Evolutionary conservation across 1,140 invertebrate genomes (phyloP), one percentile per base, ranked within the genome.

Genomic region (Orussus abietinus): DNA sequence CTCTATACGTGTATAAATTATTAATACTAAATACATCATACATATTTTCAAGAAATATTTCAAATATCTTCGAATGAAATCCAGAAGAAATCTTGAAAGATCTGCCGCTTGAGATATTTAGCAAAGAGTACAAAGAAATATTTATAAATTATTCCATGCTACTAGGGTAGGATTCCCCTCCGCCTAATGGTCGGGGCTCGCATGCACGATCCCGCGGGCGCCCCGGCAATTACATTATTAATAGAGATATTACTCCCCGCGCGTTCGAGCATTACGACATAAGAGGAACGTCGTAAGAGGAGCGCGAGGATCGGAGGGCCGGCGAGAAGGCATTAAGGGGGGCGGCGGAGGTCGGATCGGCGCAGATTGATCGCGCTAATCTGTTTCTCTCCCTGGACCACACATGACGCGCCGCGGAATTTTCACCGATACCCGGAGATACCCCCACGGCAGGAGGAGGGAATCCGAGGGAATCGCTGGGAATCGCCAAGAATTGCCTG

Each of bases 151-250:
- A n/a, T n/a, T n/a, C n/a, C n/a, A n/a, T n/a, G n/a, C n/a, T n/a
- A n/a, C n/a, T n/a, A n/a, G n/a, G n/a, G n/a, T n/a, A n/a, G n/a
- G n/a, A n/a, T n/a, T n/a, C n/a, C n/a, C n/a, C n/a, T n/a, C n/a
- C n/a, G 22, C 47, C 44, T 62, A 62, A 62, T 62, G 55, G 51
- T 48, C 53, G 44, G 26, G 39, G 50, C 38, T 42, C 42, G 53
- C 47, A 45, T 53, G 51, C 57, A 55, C 51, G 55, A 60, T 59
- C 49, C 54, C 46, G 25, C 33, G 34, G 42, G 50, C 46, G 39
- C 53, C 49, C 46, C 47, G 45, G 56, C 60, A 61, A 57, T 63
- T 57, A 59, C 56, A 61, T 63, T 61, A 63, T 61, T 63, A 63
- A 63, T 63, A 59, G 60, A 61, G 60, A 61, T 61, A 63, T 62